A percentile compares a stretch with the other conserved stretches of the same genome.
These are phyloP conservation scores for Drosophila quadrilineata DNA, from an alignment of 1,140 invertebrate genomes.

Conservation along the genomic window DNA sequence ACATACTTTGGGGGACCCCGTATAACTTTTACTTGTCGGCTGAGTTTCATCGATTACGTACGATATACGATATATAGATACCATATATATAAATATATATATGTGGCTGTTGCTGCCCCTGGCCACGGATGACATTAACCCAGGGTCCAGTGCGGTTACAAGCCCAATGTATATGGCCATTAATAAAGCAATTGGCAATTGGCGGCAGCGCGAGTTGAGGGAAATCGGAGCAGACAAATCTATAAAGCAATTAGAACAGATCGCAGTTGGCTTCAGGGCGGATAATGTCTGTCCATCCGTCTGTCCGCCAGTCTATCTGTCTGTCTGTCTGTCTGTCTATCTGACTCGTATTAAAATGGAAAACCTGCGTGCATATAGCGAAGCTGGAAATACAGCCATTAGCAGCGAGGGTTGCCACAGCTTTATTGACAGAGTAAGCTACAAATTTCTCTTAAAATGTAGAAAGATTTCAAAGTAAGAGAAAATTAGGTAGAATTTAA, in stretches of 20 bases:
- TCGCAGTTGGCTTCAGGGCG: conserved; percentile 32
- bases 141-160: conserved; percentile 18
- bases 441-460: too few species aligned
- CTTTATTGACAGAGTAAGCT: too few species aligned
- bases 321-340: too few species aligned
- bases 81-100: too few species aligned
- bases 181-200: conserved; percentile 48
- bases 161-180: conserved; percentile 19
- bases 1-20: conserved; percentile 61
- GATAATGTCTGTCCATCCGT: conserved; percentile 34
- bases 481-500: too few species aligned
- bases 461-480: too few species aligned
- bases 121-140: conserved; percentile 72
- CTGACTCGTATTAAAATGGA: conserved; percentile 54
- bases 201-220: conserved; percentile 2
- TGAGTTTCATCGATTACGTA: conserved; percentile 1
- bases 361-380: conserved; percentile 39
- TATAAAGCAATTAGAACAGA: conserved; percentile 73
- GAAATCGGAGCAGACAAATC: conserved; percentile 60
- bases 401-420: conserved; percentile 11
- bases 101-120: conserved; percentile 36
- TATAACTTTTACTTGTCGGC: conserved; percentile 63
- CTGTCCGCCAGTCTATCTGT: too few species aligned
- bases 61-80: too few species aligned
- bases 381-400: background rate